A percentile compares a stretch with the other conserved stretches of the same genome.
phyloP scores from a whole-genome alignment of 2,888 invertebrate genomes.

The Calameuta idolon region DNA sequence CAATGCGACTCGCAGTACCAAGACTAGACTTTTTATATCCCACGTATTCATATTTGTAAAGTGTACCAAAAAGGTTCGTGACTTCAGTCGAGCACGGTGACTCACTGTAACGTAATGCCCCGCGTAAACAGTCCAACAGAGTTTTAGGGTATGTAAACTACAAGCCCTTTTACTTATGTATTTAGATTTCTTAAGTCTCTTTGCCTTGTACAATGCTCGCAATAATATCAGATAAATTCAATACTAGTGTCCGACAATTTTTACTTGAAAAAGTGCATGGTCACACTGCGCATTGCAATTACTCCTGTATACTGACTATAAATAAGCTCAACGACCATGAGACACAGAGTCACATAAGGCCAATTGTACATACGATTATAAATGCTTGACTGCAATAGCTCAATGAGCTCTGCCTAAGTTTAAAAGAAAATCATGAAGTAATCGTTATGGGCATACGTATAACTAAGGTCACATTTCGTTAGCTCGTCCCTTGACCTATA shows the following conservation, averaged over 20 bases:
- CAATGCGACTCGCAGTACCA: not conserved
- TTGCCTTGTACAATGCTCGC: not conserved
- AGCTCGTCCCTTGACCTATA: constrained; percentile 3
- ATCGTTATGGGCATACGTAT: not conserved
- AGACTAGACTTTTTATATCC: not conserved
- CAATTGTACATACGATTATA: not conserved
- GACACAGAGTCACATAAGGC: not conserved
- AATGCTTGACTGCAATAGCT: not conserved
- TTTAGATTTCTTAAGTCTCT: not conserved
- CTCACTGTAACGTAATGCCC: not conserved
- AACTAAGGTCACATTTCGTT: not conserved
- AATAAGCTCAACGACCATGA: not conserved
- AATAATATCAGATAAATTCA: not conserved
- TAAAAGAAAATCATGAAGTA: not conserved
- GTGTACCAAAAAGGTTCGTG: not conserved
- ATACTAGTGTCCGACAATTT: not conserved
- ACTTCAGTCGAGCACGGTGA: not conserved
- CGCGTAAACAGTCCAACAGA: not conserved
- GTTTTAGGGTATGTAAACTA: not conserved
- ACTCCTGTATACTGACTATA: not conserved
- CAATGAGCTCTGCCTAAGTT: not conserved
- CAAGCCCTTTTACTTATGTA: not conserved
- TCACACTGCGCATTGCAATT: not conserved
- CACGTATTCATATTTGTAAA: not conserved
- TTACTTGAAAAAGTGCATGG: not conserved